phyloP scores from a whole-genome alignment of 2,888 invertebrate genomes.

The Callyntrura sp. region DNA sequence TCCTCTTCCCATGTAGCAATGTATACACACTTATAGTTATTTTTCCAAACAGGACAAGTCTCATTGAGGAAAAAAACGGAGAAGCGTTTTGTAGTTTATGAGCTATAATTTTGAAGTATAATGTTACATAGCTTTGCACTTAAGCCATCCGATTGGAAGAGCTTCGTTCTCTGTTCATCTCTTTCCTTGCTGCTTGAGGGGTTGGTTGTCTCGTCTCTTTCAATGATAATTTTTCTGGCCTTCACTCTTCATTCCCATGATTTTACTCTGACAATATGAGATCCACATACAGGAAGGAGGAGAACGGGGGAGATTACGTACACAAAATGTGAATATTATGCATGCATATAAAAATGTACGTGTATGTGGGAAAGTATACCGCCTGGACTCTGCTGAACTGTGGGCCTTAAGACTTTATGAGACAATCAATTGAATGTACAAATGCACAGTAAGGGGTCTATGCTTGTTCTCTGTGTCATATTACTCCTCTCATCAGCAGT shows the following conservation, averaged over 20 bases:
- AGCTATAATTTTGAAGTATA: constrained; percentile 69
- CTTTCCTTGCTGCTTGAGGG: background rate
- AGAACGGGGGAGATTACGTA: constrained; percentile 43
- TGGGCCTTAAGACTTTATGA: constrained; percentile 39
- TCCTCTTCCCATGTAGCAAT: background rate
- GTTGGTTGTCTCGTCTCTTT: background rate
- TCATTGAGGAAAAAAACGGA: constrained; percentile 36
- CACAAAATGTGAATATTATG: constrained; percentile 1
- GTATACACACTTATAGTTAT: no score
- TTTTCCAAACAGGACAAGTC: constrained; percentile 58
- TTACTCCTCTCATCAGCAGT: constrained; percentile 33
- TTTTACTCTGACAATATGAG: background rate
- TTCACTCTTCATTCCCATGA: constrained; percentile 52
- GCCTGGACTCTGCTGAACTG: no score
- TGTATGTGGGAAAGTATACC: no score
- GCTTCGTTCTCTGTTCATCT: no score
- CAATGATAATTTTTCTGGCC: constrained; percentile 56
- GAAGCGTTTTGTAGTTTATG: constrained; percentile 66
- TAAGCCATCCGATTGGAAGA: constrained; percentile 34
- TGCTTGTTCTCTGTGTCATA: constrained; percentile 47
- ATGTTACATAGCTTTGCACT: constrained; percentile 76
- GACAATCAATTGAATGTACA: constrained; percentile 50
- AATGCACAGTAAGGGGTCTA: constrained; percentile 66
- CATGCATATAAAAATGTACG: no score
- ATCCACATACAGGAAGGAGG: background rate